Conservation (phyloP, 2,113 vertebrate species). For the Mirza zaza region DNA sequence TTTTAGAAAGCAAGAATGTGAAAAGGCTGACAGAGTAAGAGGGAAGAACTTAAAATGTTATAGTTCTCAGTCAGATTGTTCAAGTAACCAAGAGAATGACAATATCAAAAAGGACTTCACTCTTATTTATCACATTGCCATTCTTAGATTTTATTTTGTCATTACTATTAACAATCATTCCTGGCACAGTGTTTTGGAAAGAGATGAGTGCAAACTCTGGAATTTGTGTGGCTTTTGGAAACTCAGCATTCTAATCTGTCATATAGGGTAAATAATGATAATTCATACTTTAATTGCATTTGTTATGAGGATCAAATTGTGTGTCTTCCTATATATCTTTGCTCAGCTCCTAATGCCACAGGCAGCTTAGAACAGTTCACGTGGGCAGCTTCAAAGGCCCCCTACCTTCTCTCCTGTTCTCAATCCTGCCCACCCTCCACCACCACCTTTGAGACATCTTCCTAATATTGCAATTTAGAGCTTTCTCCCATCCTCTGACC, state of each 20-base stretch:
- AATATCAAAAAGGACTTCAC: background rate
- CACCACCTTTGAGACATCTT: background rate
- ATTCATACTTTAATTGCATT: background rate
- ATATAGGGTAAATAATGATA: background rate
- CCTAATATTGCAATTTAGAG: background rate
- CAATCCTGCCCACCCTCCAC: accelerated
- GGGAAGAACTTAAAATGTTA: background rate
- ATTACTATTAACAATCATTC: background rate
- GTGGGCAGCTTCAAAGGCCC: background rate
- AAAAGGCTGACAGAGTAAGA: background rate
- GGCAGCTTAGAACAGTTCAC: background rate
- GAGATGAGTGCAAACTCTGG: background rate
- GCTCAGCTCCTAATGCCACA: accelerated
- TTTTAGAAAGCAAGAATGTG: background rate
- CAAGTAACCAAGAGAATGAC: background rate
- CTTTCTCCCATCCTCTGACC: background rate
- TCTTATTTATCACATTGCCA: background rate
- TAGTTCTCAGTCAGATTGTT: background rate
- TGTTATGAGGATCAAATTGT: background rate
- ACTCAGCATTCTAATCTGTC: background rate
- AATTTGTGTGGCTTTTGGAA: background rate
- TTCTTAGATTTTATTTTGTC: background rate
- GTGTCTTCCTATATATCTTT: background rate
- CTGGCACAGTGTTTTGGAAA: background rate
- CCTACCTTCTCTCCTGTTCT: background rate